Conservation (phyloP, 2,888 invertebrate species). For the Melipona bicolor region DNA sequence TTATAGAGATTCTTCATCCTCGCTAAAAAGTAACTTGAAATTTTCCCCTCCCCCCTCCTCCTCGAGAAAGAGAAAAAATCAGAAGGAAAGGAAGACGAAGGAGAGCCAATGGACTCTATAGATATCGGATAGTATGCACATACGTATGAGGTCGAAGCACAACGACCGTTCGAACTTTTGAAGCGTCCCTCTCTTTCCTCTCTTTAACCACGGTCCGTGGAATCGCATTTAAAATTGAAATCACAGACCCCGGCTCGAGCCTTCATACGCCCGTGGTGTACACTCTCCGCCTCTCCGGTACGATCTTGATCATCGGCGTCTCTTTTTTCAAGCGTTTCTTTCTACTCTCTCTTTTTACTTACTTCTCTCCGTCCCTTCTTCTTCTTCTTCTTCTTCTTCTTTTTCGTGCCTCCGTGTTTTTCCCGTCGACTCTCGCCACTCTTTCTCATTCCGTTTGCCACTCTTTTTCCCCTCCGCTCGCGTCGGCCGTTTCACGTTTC, state of each 20-base stretch:
- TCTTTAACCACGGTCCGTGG: slow-evolving; percentile 32
- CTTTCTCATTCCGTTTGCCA: background rate
- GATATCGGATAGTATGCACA: slow-evolving; percentile 66
- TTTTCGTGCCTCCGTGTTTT: background rate
- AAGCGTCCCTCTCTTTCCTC: slow-evolving; percentile 32
- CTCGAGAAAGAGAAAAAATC: background rate
- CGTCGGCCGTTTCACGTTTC: slow-evolving; percentile 30
- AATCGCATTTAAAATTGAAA: slow-evolving; percentile 76
- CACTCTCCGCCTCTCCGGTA: slow-evolving; percentile 40
- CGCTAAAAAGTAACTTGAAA: background rate
- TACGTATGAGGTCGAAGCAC: slow-evolving; percentile 65
- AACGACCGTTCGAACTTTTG: slow-evolving; percentile 68
- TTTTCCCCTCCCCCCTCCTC: background rate
- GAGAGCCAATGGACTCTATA: background rate
- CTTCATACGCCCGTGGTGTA: slow-evolving; percentile 9
- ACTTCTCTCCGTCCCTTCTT: background rate
- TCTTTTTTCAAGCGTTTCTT: slow-evolving; percentile 17
- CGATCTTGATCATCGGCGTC: slow-evolving; percentile 73
- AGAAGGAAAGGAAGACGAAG: background rate
- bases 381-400: background rate
- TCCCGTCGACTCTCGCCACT: background rate
- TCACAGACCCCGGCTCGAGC: slow-evolving; percentile 52
- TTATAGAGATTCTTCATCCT: background rate
- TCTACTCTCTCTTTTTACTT: background rate
- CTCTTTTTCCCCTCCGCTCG: background rate